Evolutionary conservation across 2,888 invertebrate species (phyloP).

Genomic region (Ceraclea dissimilis): DNA sequence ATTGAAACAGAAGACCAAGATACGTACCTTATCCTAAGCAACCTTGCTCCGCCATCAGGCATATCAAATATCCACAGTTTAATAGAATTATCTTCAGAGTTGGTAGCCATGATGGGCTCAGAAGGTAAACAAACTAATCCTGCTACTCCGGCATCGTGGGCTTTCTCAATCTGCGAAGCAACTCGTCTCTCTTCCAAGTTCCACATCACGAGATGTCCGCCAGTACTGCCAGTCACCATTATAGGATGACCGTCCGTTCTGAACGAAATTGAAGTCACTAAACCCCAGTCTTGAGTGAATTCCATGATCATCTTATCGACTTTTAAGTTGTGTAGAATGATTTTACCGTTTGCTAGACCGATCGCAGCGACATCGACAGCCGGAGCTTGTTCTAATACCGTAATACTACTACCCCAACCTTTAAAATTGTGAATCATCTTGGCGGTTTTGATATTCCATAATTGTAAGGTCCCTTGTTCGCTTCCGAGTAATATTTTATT

Average conservation of each 20-base stretch:
- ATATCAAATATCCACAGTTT: slow-evolving; percentile 90
- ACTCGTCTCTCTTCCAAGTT: slow-evolving; percentile 76
- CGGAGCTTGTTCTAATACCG: slow-evolving; percentile 77
- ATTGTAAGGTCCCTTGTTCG: slow-evolving; percentile 71
- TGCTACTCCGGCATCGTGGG: slow-evolving; percentile 69
- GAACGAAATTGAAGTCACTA: slow-evolving; percentile 77
- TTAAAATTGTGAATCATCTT: slow-evolving; percentile 70
- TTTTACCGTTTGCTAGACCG: slow-evolving; percentile 74
- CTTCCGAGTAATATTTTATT: slow-evolving; percentile 91
- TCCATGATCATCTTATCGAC: slow-evolving; percentile 75
- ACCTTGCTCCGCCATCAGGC: slow-evolving; percentile 81
- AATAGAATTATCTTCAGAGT: slow-evolving; percentile 88
- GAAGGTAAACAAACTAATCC: slow-evolving; percentile 78
- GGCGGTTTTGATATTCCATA: slow-evolving; percentile 82
- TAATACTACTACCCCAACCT: slow-evolving; percentile 65
- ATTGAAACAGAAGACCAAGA: too few relatives aligned
- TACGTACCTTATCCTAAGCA: slow-evolving; percentile 62
- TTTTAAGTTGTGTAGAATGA: slow-evolving; percentile 81
- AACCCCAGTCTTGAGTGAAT: slow-evolving; percentile 88
- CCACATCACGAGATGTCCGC: slow-evolving; percentile 91
- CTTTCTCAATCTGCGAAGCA: slow-evolving; percentile 69
- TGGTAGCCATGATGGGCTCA: slow-evolving; percentile 85
- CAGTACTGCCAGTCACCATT: slow-evolving; percentile 74
- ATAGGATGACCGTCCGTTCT: slow-evolving; percentile 77
- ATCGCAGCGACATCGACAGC: slow-evolving; percentile 88